Conservation (phyloP, 2,888 invertebrate genomes). For the Eurytoma adleriae region DNA sequence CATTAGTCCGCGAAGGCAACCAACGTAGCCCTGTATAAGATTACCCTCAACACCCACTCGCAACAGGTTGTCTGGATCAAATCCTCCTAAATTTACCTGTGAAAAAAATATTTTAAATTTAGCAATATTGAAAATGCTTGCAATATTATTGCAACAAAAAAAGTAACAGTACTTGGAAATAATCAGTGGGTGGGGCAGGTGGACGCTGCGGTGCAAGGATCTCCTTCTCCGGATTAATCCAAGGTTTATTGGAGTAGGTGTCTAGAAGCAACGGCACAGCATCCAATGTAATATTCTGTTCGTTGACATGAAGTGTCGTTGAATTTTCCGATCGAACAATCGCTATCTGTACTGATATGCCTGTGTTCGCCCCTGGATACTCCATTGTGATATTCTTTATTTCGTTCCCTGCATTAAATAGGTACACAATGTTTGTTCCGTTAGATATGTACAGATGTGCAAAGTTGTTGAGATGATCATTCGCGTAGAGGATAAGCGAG, state of each 20-base stretch:
- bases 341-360: conserved; percentile 92
- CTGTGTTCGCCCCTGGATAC: conserved; percentile 85
- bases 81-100: conserved; percentile 91
- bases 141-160: not conserved
- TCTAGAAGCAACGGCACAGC: conserved; percentile 84
- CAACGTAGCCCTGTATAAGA: conserved; percentile 86
- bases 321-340: conserved; percentile 84
- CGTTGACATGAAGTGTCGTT: conserved; percentile 90
- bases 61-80: conserved; percentile 85
- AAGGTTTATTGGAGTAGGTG: conserved; percentile 90
- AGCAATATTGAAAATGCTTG: not conserved
- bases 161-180: conserved; percentile 84
- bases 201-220: conserved; percentile 92
- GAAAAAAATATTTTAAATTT: conserved; percentile 77
- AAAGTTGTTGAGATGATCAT: conserved; percentile 95
- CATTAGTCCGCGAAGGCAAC: conserved; percentile 91
- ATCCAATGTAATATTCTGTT: conserved; percentile 83
- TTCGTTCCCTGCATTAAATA: conserved; percentile 89
- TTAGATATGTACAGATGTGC: conserved; percentile 91
- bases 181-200: conserved; percentile 91
- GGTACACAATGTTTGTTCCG: conserved; percentile 87
- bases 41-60: conserved; percentile 78
- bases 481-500: conserved; percentile 91
- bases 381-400: conserved; percentile 88
- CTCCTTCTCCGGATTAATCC: conserved; percentile 90